These are phyloP conservation scores for Hyposoter dolosus DNA, from an alignment of 2,888 invertebrate genomes.

Conservation along the genomic window DNA sequence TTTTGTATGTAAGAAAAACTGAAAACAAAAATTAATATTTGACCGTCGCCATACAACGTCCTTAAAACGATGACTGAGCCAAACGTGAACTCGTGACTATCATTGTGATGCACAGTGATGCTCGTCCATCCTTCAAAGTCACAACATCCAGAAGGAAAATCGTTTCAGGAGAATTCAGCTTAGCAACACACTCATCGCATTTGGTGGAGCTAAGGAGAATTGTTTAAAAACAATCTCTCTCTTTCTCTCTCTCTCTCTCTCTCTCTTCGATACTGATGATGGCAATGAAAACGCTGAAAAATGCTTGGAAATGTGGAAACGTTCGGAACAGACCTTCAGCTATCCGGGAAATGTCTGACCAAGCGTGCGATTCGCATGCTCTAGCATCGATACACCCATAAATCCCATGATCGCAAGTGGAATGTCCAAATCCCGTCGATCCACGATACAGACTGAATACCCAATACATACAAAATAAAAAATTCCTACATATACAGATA, in stretches of 20 bases:
- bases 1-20: too few relatives aligned
- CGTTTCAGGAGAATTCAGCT: too few relatives aligned
- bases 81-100: too few relatives aligned
- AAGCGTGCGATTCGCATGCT: not conserved
- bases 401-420: constrained; percentile 26
- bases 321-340: constrained; percentile 11
- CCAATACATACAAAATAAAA: not conserved
- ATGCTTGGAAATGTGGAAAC: not conserved
- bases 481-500: not conserved
- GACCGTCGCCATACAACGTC: too few relatives aligned
- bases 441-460: not conserved
- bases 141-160: too few relatives aligned
- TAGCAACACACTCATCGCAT: too few relatives aligned
- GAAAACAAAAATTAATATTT: too few relatives aligned
- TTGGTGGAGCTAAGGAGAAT: too few relatives aligned
- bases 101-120: too few relatives aligned
- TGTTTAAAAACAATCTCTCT: too few relatives aligned
- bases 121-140: too few relatives aligned
- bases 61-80: too few relatives aligned
- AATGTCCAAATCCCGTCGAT: not conserved
- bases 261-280: not conserved
- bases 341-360: constrained; percentile 25
- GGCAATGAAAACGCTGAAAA: not conserved
- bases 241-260: not conserved
- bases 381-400: constrained; percentile 45